A percentile compares a stretch with the other conserved stretches of the same genome.
These are phyloP conservation scores for Drosophila mojavensis DNA, from an alignment of 1,140 invertebrate species.

Conservation along the genomic window DNA sequence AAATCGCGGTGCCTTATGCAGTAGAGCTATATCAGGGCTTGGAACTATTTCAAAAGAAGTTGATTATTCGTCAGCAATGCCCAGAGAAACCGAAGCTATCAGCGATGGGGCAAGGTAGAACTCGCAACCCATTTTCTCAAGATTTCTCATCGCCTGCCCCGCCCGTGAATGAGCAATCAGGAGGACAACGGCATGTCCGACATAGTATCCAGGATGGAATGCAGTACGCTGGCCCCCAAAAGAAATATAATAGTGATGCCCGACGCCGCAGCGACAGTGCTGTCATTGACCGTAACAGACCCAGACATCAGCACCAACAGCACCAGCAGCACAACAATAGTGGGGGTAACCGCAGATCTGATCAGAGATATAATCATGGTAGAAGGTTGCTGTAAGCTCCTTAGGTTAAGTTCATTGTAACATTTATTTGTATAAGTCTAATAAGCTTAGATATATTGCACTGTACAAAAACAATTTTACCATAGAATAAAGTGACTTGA, in stretches of 20 bases:
- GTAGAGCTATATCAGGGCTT: conserved; percentile 87
- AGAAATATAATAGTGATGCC: conserved; percentile 42
- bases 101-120: conserved; percentile 1
- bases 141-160: conserved; percentile 19
- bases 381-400: background rate
- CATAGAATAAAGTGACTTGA: no score
- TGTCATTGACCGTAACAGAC: conserved; percentile 56
- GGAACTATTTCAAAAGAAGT: conserved; percentile 61
- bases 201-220: conserved; percentile 59
- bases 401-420: conserved; percentile 9
- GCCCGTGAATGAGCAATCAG: conserved; percentile 1
- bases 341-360: conserved; percentile 61
- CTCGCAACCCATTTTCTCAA: conserved; percentile 42
- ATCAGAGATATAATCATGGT: conserved; percentile 57
- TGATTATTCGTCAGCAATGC: conserved; percentile 60
- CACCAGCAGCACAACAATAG: conserved; percentile 43
- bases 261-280: conserved; percentile 61
- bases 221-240: conserved; percentile 34
- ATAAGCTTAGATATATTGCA: conserved; percentile 6
- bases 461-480: no score
- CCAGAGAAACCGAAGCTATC: conserved; percentile 36
- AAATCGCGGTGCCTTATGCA: conserved; percentile 90
- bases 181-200: conserved; percentile 21
- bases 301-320: conserved; percentile 33
- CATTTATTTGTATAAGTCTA: conserved; percentile 41